Base-by-base conservation (phyloP, 2,888 invertebrate species). In the Ctenicera cuprea region DNA sequence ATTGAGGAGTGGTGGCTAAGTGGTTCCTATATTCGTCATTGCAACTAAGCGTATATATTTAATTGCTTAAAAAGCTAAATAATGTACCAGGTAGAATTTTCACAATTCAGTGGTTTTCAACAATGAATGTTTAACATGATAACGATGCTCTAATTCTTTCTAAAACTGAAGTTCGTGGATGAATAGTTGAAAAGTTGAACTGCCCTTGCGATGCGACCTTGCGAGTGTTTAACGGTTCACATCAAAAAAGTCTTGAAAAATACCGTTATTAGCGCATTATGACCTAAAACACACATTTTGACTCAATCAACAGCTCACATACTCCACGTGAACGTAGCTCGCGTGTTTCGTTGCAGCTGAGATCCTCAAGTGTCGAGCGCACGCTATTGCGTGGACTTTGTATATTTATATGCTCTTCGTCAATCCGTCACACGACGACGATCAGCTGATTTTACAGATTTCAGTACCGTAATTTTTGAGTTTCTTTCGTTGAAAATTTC, bases 331-430 rank as follows among this genome's bases (percentile, higher is more conserved):
- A 68, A 41, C 54, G 43, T 76, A 74, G 79, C 78, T 82, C 71
- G 82, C 81, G 80, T 80, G 82, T 79, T 80, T 75, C 76, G 76
- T 67, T 76, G 79, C 79, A 79, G 78, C 78, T 75, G 76, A 78
- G 79, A 80, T 80, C 79, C 77, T 77, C 79, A 78, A 79, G 81
- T 79, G 80, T 80, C 80, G 77, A 76, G 79, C 80, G 80, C 85
- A 84, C 83, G 84, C 84, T 80, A 84, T 85, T 84, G 85, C 84
- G 84, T 85, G 85, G 82, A 84, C 83, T 82, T 79, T 78, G 82
- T 81, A 82, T 84, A 84, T 84, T 84, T 84, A 84, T 83, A 84
- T 81, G 79, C 78, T 82, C 81, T 81, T 83, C 80, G 82, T 81
- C 82, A 80, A 82, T 82, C 77, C 80, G 82, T 82, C 82, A 82